Base-by-base conservation (phyloP, 2,113 vertebrate genomes). In the Nyctereutes procyonoides region DNA sequence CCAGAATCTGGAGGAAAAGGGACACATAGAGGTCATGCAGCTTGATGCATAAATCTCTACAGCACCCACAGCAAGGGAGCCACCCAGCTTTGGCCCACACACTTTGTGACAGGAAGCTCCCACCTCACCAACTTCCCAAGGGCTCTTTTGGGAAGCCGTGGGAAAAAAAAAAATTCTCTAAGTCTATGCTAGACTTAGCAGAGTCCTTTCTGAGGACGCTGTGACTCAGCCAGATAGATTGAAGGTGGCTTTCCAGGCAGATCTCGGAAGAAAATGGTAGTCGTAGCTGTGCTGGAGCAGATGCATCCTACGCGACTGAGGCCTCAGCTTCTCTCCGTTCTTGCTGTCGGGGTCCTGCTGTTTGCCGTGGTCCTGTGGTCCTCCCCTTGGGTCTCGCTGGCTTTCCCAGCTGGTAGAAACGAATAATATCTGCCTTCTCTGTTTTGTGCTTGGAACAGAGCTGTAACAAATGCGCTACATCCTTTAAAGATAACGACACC, bases 401-500 rank as follows among this genome's bases (percentile, higher is more conserved):
- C 56, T 67, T 85, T 79, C 55, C 63, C 22, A 74, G 74, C 67
- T 43, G 51, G 58, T 92, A 79, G 74, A 90, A 55, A 6, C 10
- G 76, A 97, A 83, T 35, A 30, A 73, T 67, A 48, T 65, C 94
- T 94, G 95, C 92, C 74, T 95, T 95, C 91, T 98, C 60, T 97
- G 5, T 98, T 98, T 93, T 93, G 97, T 87, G 83, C 65, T 97
- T 93, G 98, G 35, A 96, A 96, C 97, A 99, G 99, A 99, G 98
- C 97, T 99, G 99, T 98, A 99, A 98, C 96, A 99, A 99, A 97
- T 99, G 99, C 95, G 99, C 98, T 5, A 99, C 98, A 0, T 98
- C 99, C 89, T 99, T 99, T 98, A 99, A 99, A 98, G 99, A 99
- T 63, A 99, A 99, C 0, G 99, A 99, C 98, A 99, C 99, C 2